A percentile compares a stretch with the other conserved stretches of the same genome.
Conservation (phyloP, 2,888 invertebrate genomes). For the Pherbina coryleti region DNA sequence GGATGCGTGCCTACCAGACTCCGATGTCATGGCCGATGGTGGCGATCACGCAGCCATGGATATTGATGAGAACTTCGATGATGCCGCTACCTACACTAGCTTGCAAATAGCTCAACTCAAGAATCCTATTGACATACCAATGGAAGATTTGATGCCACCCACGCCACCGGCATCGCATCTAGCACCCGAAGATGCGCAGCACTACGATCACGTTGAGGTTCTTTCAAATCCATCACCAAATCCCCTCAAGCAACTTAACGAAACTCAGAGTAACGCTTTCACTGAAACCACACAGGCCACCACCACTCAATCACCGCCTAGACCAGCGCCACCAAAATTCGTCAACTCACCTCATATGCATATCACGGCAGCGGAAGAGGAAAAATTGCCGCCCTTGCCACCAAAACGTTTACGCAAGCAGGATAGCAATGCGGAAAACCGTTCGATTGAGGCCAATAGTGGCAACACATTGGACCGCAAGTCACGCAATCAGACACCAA, state of each 20-base stretch:
- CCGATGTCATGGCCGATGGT: slow-evolving; percentile 39
- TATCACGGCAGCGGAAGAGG: slow-evolving; percentile 69
- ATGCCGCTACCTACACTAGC: slow-evolving; percentile 85
- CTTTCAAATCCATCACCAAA: slow-evolving; percentile 62
- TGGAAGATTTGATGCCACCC: slow-evolving; percentile 73
- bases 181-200: slow-evolving; percentile 68
- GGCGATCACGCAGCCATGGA: slow-evolving; percentile 66
- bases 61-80: slow-evolving; percentile 78
- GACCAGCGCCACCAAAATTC: slow-evolving; percentile 45
- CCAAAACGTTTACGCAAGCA: slow-evolving; percentile 81
- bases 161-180: slow-evolving; percentile 63
- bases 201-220: slow-evolving; percentile 68
- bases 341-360: slow-evolving; percentile 68
- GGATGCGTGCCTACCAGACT: slow-evolving; percentile 53
- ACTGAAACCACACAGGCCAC: slow-evolving; percentile 41
- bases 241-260: background rate
- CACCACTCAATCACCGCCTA: slow-evolving; percentile 43
- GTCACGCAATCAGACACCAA: slow-evolving; percentile 57
- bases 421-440: slow-evolving; percentile 66
- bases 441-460: slow-evolving; percentile 58
- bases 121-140: slow-evolving; percentile 81
- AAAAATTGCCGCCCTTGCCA: slow-evolving; percentile 82
- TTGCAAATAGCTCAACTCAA: slow-evolving; percentile 85
- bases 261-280: slow-evolving; percentile 24
- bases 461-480: slow-evolving; percentile 43